phyloP scores from a whole-genome alignment of 2,888 invertebrate species.

The Rhogogaster chlorosoma region DNA sequence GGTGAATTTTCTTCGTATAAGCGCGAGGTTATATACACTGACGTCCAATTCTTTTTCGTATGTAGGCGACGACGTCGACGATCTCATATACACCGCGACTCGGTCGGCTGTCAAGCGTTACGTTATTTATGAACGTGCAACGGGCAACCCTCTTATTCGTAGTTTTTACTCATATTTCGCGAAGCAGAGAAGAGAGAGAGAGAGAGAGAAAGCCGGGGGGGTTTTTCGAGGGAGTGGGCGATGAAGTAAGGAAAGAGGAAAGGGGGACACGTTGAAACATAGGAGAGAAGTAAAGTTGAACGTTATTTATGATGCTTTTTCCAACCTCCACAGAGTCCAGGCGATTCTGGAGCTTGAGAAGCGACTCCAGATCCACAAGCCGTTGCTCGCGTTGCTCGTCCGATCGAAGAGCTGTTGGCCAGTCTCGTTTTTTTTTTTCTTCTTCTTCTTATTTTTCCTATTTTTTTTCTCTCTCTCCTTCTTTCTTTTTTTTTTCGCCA shows the following conservation, averaged over 20 bases:
- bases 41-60: constrained; percentile 43
- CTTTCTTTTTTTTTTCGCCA: not conserved
- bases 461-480: not conserved
- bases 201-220: not conserved
- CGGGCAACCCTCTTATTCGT: constrained; percentile 72
- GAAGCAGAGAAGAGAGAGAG: constrained; percentile 52
- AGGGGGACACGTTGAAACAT: constrained; percentile 59
- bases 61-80: constrained; percentile 47
- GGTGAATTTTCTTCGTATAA: not conserved
- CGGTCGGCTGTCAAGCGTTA: constrained; percentile 67
- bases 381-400: not conserved
- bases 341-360: constrained; percentile 46
- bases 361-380: constrained; percentile 54
- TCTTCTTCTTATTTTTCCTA: no score
- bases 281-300: constrained; percentile 61
- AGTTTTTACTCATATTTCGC: constrained; percentile 72
- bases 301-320: constrained; percentile 62
- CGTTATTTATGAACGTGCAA: constrained; percentile 71
- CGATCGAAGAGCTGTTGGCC: constrained; percentile 42
- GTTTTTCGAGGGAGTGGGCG: constrained; percentile 10
- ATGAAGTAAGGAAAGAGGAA: constrained; percentile 34
- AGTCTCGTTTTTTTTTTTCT: not conserved
- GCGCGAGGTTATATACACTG: not conserved
- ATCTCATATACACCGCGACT: constrained; percentile 53
- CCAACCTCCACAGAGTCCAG: constrained; percentile 53